A percentile compares a stretch with the other conserved stretches of the same genome.
phyloP scores from a whole-genome alignment of 2,113 vertebrate genomes.

The Crotalus helleri region DNA sequence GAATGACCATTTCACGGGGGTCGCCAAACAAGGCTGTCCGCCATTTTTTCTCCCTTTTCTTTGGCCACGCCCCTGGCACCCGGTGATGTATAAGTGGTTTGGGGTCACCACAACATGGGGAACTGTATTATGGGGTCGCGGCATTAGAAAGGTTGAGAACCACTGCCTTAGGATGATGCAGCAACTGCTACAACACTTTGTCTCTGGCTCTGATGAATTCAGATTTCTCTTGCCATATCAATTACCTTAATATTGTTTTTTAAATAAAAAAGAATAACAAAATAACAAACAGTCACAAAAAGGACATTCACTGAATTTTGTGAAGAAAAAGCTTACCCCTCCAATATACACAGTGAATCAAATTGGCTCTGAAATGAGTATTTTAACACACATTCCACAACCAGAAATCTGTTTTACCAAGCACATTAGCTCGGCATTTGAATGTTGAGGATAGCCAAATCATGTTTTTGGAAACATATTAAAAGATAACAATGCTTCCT shows the following conservation, averaged over 20 bases:
- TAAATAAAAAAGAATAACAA: neutral
- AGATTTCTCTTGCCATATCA: neutral
- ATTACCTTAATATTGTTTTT: neutral
- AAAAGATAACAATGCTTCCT: accelerated
- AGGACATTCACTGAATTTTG: neutral
- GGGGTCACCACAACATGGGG: too few species aligned
- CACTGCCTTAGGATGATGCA: too few species aligned
- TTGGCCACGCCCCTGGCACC: too few species aligned
- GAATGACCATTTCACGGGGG: too few species aligned
- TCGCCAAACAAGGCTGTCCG: too few species aligned
- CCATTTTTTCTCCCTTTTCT: too few species aligned
- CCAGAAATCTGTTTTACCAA: neutral
- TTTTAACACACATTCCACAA: neutral
- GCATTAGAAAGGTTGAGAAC: too few species aligned
- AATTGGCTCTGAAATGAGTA: neutral
- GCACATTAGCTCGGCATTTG: neutral
- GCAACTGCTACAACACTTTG: neutral
- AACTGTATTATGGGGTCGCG: too few species aligned
- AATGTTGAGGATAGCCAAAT: accelerated
- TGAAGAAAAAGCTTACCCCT: neutral
- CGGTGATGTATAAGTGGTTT: too few species aligned
- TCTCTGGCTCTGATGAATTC: neutral
- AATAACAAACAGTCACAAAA: neutral
- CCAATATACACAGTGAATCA: neutral
- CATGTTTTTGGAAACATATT: neutral